These are phyloP conservation scores for Pogona vitticeps DNA, from an alignment of 2,113 vertebrate genomes.

Conservation along the genomic window DNA sequence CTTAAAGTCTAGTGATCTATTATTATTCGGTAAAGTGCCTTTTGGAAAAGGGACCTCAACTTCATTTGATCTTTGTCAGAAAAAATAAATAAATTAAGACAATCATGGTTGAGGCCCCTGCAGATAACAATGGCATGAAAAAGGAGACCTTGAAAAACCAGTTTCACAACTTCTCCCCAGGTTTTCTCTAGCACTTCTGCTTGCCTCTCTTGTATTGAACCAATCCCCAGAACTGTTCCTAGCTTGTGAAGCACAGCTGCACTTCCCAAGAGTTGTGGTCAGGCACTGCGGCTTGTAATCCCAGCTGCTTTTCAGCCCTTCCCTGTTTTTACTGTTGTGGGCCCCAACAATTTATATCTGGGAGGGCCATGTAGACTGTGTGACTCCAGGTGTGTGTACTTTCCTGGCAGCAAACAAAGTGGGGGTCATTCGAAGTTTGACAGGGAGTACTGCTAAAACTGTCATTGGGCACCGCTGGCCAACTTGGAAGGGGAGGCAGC, in stretches of 20 bases:
- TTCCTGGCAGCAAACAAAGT: conserved; percentile 34
- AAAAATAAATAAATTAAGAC: conserved; percentile 70
- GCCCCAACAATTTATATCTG: conserved; percentile 17
- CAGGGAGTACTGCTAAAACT: conserved; percentile 68
- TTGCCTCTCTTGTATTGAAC: conserved; percentile 41
- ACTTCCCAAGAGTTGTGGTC: conserved; percentile 56
- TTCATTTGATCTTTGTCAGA: conserved; percentile 71
- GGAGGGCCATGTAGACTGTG: conserved; percentile 19
- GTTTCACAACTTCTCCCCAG: conserved; percentile 75
- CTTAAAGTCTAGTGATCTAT: conserved; percentile 81
- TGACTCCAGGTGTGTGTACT: conserved; percentile 43
- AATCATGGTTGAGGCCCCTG: conserved; percentile 67
- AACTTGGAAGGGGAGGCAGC: conserved; percentile 63
- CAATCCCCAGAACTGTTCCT: conserved; percentile 61
- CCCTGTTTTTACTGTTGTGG: neutral
- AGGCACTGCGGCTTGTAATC: conserved; percentile 40
- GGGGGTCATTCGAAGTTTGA: conserved; percentile 43
- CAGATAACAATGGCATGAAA: conserved; percentile 63
- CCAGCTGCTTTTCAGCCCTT: neutral
- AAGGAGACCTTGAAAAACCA: conserved; percentile 77
- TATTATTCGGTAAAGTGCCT: conserved; percentile 76
- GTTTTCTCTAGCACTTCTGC: conserved; percentile 12
- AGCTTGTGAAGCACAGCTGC: conserved; percentile 69
- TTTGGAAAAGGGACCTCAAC: conserved; percentile 58
- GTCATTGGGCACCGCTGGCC: conserved; percentile 53